Evolutionary conservation across 2,113 vertebrate genomes (phyloP).

Genomic region (Petroica traversi): DNA sequence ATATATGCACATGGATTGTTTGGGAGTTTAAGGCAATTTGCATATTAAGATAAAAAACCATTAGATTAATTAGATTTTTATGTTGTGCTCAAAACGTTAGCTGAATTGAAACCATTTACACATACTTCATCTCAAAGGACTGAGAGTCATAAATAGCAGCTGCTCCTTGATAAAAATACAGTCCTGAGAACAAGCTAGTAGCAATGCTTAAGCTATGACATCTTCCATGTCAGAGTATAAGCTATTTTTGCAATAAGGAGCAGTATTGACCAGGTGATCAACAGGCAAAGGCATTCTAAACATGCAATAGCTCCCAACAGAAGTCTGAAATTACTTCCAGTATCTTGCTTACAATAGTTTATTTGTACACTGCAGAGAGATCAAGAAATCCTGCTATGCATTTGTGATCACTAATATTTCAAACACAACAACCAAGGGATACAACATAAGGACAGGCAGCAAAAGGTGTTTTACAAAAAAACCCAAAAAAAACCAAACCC

Average conservation of each 20-base stretch:
- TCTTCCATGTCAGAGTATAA: constrained; percentile 57
- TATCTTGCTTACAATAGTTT: constrained; percentile 77
- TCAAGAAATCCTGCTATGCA: constrained; percentile 68
- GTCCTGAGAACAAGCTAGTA: constrained; percentile 60
- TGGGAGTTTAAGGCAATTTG: constrained; percentile 64
- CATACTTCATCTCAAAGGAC: constrained; percentile 50
- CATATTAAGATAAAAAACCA: constrained; percentile 41
- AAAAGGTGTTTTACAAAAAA: constrained; percentile 41
- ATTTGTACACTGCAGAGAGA: constrained; percentile 67
- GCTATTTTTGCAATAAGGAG: constrained; percentile 53
- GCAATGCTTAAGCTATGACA: constrained; percentile 59
- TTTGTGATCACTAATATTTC: constrained; percentile 67
- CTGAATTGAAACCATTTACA: constrained; percentile 47
- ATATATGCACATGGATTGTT: neutral
- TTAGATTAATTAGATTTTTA: neutral
- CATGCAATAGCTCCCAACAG: constrained; percentile 63
- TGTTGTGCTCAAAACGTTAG: constrained; percentile 48
- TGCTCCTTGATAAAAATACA: constrained; percentile 61
- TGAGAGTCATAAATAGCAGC: constrained; percentile 53
- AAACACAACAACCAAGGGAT: constrained; percentile 64
- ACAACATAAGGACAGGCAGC: constrained; percentile 66
- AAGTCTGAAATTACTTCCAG: constrained; percentile 71
- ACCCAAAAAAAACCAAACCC: neutral
- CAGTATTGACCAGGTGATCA: constrained; percentile 52
- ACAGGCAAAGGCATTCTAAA: constrained; percentile 55